Conservation (phyloP, 2,113 vertebrate species). For the Thryonomys swinderianus region DNA sequence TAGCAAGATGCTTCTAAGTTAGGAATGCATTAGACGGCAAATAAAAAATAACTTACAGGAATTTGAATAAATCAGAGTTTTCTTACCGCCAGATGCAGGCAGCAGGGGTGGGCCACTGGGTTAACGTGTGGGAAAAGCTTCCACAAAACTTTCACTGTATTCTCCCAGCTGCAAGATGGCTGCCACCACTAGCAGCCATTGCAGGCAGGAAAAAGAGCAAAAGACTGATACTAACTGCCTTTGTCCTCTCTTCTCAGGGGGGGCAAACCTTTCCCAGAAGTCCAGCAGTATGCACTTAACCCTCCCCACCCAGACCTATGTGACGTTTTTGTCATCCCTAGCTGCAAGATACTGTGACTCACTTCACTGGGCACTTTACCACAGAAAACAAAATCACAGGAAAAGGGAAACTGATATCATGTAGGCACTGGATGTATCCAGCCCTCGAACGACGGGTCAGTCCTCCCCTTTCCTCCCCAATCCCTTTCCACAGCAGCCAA, state of each 20-base stretch:
- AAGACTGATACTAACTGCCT: neutral
- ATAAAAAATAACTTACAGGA: neutral
- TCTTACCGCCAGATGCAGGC: neutral
- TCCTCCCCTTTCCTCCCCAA: too few relatives aligned
- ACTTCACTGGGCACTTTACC: neutral
- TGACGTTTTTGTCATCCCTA: neutral
- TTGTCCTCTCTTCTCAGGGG: neutral
- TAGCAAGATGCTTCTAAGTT: neutral
- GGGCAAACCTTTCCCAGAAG: neutral
- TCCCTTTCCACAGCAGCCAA: neutral
- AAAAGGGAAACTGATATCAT: neutral
- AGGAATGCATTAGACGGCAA: neutral
- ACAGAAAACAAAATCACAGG: neutral
- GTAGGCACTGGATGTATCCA: fast-evolving
- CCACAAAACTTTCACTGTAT: neutral
- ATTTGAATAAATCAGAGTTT: neutral
- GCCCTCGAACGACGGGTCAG: neutral
- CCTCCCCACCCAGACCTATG: neutral
- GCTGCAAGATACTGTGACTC: neutral
- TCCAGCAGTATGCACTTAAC: neutral
- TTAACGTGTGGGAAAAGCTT: too few relatives aligned
- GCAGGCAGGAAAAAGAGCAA: neutral
- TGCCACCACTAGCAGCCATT: neutral
- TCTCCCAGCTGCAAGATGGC: neutral
- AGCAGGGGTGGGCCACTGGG: fast-evolving